Evolutionary conservation across 2,113 vertebrate species (phyloP), one percentile per base, ranked within the genome.

Genomic region (Anhinga anhinga): DNA sequence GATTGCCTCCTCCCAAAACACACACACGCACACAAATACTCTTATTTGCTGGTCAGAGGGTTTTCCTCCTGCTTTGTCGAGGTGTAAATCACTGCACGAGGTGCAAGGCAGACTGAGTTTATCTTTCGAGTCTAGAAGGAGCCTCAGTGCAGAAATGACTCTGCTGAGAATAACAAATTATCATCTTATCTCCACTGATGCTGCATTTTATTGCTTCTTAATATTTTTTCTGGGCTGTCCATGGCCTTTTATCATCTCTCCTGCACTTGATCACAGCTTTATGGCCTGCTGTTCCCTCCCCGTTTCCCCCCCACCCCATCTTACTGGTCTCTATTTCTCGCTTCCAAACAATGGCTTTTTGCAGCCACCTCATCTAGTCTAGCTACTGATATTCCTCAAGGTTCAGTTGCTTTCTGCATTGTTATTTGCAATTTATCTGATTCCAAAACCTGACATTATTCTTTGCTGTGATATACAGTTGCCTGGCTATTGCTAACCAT

Each of bases 341-440:
- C 40, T 77, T 65, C 36, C 49, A 69, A 82, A 88, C 50, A 66
- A 78, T 10, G 72, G 66, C 42, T 77, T 82, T 92, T 87, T 89
- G 95, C 86, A 95, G 95, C 80, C 82, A 63, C 72, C 86, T 91
- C 96, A 58, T 95, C 88, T 42, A 62, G 65, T 45, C 95, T 30
- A 69, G 85, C 96, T 81, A 50, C 47, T 25, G 89, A 47, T 93
- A 59, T 27, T 96, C 86, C 97, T 98, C 94, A 96, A 97, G 96
- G 85, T 92, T 98, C 95, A 86, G 73, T 96, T 95, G 91, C 63
- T 97, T 88, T 90, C 96, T 89, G 80, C 58, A 42, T 89, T 95
- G 95, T 97, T 97, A 97, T 97, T 98, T 98, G 90, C 95, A 97
- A 97, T 97, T 97, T 98, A 98, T 98, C 97, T 94, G 97, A 97